These are phyloP conservation scores for Phainopepla nitens DNA, from an alignment of 2,113 vertebrate species.

Conservation along the genomic window DNA sequence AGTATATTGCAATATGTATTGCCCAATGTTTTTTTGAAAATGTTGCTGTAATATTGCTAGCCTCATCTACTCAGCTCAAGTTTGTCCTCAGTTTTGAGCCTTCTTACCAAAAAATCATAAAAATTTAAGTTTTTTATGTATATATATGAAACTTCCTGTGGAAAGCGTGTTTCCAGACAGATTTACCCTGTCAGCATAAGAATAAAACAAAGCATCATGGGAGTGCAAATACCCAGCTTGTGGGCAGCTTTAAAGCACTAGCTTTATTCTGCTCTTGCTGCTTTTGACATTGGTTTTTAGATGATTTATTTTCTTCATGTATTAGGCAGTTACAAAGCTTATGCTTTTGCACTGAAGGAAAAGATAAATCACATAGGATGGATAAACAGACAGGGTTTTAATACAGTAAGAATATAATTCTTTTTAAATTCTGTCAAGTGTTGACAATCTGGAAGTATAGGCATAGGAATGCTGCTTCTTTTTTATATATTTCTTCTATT, in stretches of 20 bases:
- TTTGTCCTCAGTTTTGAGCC: not conserved
- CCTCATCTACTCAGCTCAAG: not conserved
- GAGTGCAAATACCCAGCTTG: not conserved
- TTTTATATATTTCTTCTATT: not conserved
- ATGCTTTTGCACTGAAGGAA: not conserved
- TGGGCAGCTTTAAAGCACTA: not conserved
- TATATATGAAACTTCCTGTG: not conserved
- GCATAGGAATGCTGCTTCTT: not conserved
- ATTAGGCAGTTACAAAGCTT: not conserved
- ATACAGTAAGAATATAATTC: not conserved
- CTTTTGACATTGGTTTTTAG: not conserved
- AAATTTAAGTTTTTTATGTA: not conserved
- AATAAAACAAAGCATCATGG: not conserved
- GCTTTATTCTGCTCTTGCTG: not conserved
- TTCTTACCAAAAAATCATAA: not conserved
- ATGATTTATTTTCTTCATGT: not conserved
- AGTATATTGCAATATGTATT: too few relatives aligned
- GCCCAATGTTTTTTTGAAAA: not conserved
- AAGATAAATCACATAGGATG: not conserved
- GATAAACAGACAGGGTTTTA: not conserved
- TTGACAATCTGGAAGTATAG: not conserved
- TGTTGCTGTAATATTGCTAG: not conserved
- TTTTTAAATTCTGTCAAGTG: not conserved
- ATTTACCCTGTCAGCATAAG: not conserved
- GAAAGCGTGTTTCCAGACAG: not conserved